These are phyloP conservation scores for Plecotus auritus DNA, from an alignment of 2,113 vertebrate species.

Conservation along the genomic window DNA sequence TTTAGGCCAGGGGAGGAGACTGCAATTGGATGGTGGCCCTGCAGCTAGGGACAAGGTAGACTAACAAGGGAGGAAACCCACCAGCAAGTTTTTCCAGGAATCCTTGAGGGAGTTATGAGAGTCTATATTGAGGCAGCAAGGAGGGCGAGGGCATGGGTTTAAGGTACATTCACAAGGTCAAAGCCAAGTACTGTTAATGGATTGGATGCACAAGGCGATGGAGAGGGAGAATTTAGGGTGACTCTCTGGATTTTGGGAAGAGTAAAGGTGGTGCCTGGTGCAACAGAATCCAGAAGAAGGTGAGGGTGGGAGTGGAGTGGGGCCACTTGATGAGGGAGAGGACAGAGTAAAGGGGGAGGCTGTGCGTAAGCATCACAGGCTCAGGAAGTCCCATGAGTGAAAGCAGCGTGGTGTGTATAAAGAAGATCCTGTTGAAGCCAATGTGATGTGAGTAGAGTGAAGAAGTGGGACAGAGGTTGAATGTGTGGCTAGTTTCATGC, in stretches of 20 bases:
- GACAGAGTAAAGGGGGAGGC: background rate
- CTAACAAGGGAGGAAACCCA: background rate
- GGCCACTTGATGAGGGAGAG: background rate
- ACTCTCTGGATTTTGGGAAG: background rate
- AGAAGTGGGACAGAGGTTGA: too few relatives aligned
- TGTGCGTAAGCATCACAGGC: background rate
- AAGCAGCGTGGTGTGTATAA: background rate
- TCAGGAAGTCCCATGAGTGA: background rate
- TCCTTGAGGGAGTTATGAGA: background rate
- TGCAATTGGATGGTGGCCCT: background rate
- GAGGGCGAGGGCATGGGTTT: background rate
- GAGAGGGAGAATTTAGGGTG: background rate
- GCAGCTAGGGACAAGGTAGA: background rate
- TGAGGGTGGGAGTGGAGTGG: background rate
- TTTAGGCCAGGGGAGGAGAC: background rate
- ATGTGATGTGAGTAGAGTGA: background rate
- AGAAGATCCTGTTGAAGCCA: background rate
- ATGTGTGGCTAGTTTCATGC: background rate
- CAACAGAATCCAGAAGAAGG: background rate
- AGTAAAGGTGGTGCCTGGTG: background rate
- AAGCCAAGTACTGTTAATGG: background rate
- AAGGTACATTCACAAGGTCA: background rate
- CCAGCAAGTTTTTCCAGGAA: background rate
- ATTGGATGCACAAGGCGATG: background rate
- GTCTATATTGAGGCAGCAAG: background rate